A percentile compares a stretch with the other conserved stretches of the same genome.
Conservation (phyloP, 2,113 vertebrate genomes). For the Limnothrissa miodon region DNA sequence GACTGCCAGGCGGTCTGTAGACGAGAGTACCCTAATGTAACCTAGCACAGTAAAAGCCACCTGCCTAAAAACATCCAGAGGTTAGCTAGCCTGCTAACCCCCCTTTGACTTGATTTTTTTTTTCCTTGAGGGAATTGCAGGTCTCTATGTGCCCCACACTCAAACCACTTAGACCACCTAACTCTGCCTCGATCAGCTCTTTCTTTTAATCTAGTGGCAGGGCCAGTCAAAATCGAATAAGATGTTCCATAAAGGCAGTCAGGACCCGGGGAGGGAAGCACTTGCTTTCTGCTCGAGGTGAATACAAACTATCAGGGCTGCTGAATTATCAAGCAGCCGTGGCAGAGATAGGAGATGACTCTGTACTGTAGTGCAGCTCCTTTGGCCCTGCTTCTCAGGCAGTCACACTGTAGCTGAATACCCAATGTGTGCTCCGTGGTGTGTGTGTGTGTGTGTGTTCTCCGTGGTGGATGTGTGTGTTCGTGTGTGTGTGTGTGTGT, state of each 20-base stretch:
- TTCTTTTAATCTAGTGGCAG: slow-evolving; percentile 30
- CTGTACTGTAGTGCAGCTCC: slow-evolving; percentile 2
- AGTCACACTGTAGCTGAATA: not conserved
- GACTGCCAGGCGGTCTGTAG: too few species aligned
- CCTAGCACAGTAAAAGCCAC: not conserved
- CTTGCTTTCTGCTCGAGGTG: slow-evolving; percentile 11
- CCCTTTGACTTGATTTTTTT: not conserved
- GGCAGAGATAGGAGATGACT: not conserved
- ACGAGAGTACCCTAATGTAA: too few species aligned
- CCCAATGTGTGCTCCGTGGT: not conserved
- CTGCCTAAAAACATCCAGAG: not conserved
- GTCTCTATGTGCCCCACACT: not conserved
- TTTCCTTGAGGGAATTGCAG: not conserved
- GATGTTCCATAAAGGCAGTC: slow-evolving; percentile 29
- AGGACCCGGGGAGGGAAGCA: slow-evolving; percentile 17
- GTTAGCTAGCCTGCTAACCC: not conserved
- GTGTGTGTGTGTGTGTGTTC: too few species aligned
- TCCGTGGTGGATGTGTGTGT: too few species aligned
- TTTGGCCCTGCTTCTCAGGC: not conserved
- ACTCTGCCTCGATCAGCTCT: slow-evolving; percentile 9
- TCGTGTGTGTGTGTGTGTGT: too few species aligned
- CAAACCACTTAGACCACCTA: slow-evolving; percentile 5
- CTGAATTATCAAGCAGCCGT: slow-evolving; percentile 31
- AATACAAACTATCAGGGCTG: slow-evolving; percentile 27
- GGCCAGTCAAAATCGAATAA: slow-evolving; percentile 35